These are phyloP conservation scores for Mastomys natalensis DNA, from an alignment of 2,113 vertebrate genomes.

Conservation along the genomic window DNA sequence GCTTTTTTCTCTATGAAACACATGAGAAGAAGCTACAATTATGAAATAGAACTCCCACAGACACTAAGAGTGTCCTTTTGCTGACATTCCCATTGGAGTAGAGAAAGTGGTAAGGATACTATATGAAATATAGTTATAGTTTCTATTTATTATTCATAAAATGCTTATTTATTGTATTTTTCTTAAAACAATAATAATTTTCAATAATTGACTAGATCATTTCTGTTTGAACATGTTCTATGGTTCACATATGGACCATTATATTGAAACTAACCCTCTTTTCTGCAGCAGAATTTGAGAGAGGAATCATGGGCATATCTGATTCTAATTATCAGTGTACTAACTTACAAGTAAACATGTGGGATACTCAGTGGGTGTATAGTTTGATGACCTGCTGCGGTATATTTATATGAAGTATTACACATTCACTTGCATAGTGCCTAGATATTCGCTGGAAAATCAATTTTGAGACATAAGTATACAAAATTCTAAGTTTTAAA, in stretches of 20 bases:
- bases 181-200: constrained; percentile 53
- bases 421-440: not conserved
- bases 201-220: constrained; percentile 22
- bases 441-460: not conserved
- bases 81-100: not conserved
- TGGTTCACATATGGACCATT: not conserved
- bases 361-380: not conserved
- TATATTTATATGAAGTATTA: not conserved
- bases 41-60: not conserved
- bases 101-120: not conserved
- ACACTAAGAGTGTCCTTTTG: not conserved
- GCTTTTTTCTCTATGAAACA: not conserved
- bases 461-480: not conserved
- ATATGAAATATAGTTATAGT: not conserved
- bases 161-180: not conserved
- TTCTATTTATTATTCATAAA: constrained; percentile 23
- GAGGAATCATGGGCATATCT: constrained; percentile 2
- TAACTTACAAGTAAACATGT: constrained; percentile 16
- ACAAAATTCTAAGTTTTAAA: not conserved
- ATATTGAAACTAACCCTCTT: not conserved
- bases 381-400: not conserved
- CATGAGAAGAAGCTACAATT: not conserved
- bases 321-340: not conserved
- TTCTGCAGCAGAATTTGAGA: constrained; percentile 14
- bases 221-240: not conserved